Evolutionary conservation across 2,113 vertebrate species (phyloP).

Genomic region (Hypomesus transpacificus): DNA sequence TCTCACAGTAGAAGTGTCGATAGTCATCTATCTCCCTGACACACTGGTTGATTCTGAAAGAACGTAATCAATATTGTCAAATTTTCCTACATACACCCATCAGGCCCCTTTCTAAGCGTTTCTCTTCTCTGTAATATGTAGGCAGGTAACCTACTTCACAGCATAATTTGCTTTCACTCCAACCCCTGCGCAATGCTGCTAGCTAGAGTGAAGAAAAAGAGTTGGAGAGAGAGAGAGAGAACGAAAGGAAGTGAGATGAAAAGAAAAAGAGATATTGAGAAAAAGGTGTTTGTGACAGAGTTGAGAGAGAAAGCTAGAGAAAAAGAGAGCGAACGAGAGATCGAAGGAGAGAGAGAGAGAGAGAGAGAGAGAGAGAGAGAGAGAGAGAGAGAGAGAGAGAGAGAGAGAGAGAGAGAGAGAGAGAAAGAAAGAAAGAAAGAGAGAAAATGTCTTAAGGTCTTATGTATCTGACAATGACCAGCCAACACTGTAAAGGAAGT

Average conservation of each 20-base stretch:
- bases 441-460: no score
- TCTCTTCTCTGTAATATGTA: slow-evolving; percentile 43
- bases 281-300: no score
- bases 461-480: no score
- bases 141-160: slow-evolving; percentile 63
- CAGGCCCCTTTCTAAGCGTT: slow-evolving; percentile 33
- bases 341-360: slow-evolving; percentile 14
- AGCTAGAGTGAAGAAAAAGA: slow-evolving; percentile 15
- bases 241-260: slow-evolving; percentile 16
- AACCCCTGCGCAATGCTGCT: slow-evolving; percentile 30
- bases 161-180: slow-evolving; percentile 59
- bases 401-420: no score
- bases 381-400: no score
- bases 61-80: slow-evolving; percentile 40
- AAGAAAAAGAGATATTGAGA: not conserved
- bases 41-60: slow-evolving; percentile 13
- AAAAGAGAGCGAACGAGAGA: no score
- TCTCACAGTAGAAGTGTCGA: slow-evolving; percentile 26
- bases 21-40: slow-evolving; percentile 34
- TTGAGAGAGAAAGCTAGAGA: not conserved
- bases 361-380: not conserved
- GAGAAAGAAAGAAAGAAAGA: no score
- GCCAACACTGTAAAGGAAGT: no score
- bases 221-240: slow-evolving; percentile 22
- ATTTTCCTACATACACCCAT: slow-evolving; percentile 4